Evolutionary conservation across 2,797 vertebrate genomes (phyloP).

Genomic region (Sebastes ruberrimus): DNA sequence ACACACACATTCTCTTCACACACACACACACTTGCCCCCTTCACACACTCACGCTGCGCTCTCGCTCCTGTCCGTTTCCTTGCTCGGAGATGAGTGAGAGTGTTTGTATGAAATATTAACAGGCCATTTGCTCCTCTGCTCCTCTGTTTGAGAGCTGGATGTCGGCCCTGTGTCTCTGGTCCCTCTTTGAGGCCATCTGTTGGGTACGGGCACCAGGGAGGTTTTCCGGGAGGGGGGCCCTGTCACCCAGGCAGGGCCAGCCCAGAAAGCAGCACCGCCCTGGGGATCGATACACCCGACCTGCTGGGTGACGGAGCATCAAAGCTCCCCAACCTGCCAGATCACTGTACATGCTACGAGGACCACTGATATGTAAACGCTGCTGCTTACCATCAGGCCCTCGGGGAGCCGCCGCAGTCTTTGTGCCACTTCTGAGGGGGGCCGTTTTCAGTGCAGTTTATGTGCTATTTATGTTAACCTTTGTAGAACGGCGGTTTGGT

Average conservation of each 20-base stretch:
- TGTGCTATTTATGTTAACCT: slow-evolving; percentile 73
- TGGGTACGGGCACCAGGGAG: slow-evolving; percentile 82
- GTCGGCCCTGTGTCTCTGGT: slow-evolving; percentile 81
- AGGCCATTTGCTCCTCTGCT: slow-evolving; percentile 82
- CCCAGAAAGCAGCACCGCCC: slow-evolving; percentile 74
- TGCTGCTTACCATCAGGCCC: slow-evolving; percentile 57
- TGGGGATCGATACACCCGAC: slow-evolving; percentile 74
- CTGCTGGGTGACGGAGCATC: slow-evolving; percentile 80
- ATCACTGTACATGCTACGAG: slow-evolving; percentile 73
- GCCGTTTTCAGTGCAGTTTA: slow-evolving; percentile 64
- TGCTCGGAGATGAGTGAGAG: slow-evolving; percentile 73
- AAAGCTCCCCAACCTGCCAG: slow-evolving; percentile 78
- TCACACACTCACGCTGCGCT: slow-evolving; percentile 39
- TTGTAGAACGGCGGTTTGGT: slow-evolving; percentile 68
- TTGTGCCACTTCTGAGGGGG: slow-evolving; percentile 73
- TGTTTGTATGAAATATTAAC: slow-evolving; percentile 85
- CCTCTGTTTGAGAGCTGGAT: slow-evolving; percentile 80
- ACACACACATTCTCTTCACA: slow-evolving; percentile 28
- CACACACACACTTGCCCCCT: slow-evolving; percentile 26
- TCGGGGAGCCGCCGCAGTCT: slow-evolving; percentile 48
- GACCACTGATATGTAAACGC: slow-evolving; percentile 71
- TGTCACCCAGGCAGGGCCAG: slow-evolving; percentile 74
- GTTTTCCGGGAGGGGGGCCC: slow-evolving; percentile 72
- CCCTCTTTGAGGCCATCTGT: slow-evolving; percentile 89
- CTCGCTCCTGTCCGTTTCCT: slow-evolving; percentile 65